Conservation (phyloP, 1,140 invertebrate genomes). For the Cotesia typhae region DNA sequence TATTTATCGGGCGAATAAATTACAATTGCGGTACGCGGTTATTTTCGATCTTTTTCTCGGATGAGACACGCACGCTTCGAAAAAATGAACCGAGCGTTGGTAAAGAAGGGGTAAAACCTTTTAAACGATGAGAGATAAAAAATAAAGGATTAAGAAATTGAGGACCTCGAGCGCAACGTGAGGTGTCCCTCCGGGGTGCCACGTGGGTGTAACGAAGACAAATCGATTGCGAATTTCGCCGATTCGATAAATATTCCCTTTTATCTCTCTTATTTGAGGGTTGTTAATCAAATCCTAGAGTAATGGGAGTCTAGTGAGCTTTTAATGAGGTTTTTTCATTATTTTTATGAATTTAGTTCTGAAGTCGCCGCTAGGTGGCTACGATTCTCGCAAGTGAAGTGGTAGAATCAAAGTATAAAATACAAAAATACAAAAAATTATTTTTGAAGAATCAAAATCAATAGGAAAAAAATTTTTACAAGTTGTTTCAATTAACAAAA, state of each 20-base stretch:
- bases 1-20: constrained; percentile 56
- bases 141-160: constrained; percentile 11
- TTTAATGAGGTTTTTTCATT: no score
- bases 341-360: no score
- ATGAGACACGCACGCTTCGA: constrained; percentile 23
- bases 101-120: constrained; percentile 3
- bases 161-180: constrained; percentile 26
- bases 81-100: constrained; percentile 12
- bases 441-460: no score
- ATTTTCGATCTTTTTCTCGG: constrained; percentile 9
- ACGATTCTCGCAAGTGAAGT: no score
- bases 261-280: no score
- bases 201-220: constrained; percentile 61
- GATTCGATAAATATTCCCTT: constrained; percentile 48
- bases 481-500: no score
- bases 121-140: constrained; percentile 6
- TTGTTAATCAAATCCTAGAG: no score
- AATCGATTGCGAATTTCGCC: constrained; percentile 58
- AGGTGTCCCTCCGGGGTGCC: constrained; percentile 48
- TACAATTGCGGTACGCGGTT: constrained; percentile 45
- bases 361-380: no score
- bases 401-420: no score
- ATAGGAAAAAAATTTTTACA: no score
- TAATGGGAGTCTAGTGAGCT: no score
- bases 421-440: no score